These are phyloP conservation scores for Crambe crambe DNA, from an alignment of 37 sponge, comb jelly and placozoan species.

Conservation along the genomic window DNA sequence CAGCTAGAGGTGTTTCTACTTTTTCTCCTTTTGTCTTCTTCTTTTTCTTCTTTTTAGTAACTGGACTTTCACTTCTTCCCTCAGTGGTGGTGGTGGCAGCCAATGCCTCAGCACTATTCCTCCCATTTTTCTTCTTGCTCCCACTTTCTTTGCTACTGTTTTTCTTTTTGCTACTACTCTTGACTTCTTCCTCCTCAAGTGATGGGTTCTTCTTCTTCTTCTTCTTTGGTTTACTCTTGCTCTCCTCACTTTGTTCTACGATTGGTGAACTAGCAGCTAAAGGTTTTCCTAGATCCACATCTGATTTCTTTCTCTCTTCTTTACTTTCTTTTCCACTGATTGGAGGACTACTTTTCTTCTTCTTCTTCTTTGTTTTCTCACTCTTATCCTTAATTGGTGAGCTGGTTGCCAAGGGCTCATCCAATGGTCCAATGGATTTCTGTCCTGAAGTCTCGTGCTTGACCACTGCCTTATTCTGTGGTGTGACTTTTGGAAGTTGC, in stretches of 20 bases:
- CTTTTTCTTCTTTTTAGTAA: background rate
- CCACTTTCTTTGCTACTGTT: background rate
- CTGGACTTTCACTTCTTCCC: background rate
- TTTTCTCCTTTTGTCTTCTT: background rate
- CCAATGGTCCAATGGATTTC: background rate
- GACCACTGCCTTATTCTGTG: background rate
- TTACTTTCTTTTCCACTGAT: background rate
- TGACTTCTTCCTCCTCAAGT: background rate
- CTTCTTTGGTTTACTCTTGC: background rate
- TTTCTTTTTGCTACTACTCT: background rate
- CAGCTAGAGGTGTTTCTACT: background rate
- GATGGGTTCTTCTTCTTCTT: slow-evolving; percentile 3
- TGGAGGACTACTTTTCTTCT: background rate
- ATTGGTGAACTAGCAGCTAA: slow-evolving; percentile 4
- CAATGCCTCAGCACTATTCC: background rate
- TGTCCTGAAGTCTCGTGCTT: background rate
- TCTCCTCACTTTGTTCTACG: background rate
- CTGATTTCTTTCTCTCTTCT: background rate
- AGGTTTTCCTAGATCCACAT: background rate
- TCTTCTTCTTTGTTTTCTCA: background rate
- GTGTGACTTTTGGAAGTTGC: too few species aligned
- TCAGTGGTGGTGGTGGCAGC: background rate
- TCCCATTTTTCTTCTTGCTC: background rate
- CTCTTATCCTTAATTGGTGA: background rate
- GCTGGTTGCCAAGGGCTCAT: background rate